Base-by-base conservation (phyloP, 2,797 vertebrate species). In the Cuniculus paca region DNA sequence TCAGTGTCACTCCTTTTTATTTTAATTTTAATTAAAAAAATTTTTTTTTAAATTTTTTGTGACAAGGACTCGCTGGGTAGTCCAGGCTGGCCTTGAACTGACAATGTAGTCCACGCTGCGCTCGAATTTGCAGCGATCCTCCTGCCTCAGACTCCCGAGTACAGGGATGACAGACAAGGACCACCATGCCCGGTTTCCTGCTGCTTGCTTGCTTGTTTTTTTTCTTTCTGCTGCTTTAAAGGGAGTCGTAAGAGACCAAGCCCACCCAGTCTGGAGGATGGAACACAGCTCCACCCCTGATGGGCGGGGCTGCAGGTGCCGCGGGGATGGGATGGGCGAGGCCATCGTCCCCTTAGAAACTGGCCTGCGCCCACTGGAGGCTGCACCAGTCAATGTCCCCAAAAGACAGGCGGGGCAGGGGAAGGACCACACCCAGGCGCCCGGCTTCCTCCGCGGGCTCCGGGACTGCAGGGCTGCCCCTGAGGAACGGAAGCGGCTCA, bases 381-480 rank as follows among this genome's bases (percentile, higher is more conserved):
- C 45, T n/a, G 48, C 10, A 12, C 10, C 60, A 28, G 10, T 60
- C 45, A 31, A 16, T 16, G 16, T 79, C 45, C 19, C 42, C 42
- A 13, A 77, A 4, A 31, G 8, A 2, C 54, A 1, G 2, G 20
- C 0, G 0, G 7, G 12, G 24, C 24, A 45, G 42, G 6, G 36
- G 42, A 28, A 28, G 72, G 2, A 20, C 17, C 31, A 42, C 45
- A 31, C n/a, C 28, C 42, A 20, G 36, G 20, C 22, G 42, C 34
- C 6, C 24, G 50, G 60, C 34, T 48, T 75, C 75, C 39, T 9
- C 72, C 72, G 1, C 19, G 14, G 19, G 31, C 36, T 68, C 45
- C 22, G 24, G 63, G 34, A 60, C 72, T 13, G 28, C 1, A 10
- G 45, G 6, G 4, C 75, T 2, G 17, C 31, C 45, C 8, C 5